Percentiles rank a stretch among this genome's conserved stretches.
Evolutionary conservation across 1,140 invertebrate species (phyloP).

Genomic region (Aethina tumida): DNA sequence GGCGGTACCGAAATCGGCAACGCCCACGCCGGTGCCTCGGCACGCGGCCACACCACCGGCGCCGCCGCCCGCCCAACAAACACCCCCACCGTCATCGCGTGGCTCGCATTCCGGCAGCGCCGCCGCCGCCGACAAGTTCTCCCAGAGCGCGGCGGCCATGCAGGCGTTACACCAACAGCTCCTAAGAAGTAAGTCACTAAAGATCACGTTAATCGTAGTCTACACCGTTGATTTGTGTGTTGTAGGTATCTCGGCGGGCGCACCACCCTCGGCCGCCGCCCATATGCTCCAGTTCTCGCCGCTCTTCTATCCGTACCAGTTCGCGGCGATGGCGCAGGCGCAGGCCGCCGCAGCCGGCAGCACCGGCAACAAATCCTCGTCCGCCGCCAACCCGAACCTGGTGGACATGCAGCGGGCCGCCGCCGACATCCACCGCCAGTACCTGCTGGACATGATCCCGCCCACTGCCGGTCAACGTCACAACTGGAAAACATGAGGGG

Average conservation of each 20-base stretch:
- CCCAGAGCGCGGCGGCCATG: slow-evolving; percentile 58
- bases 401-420: slow-evolving; percentile 70
- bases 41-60: slow-evolving; percentile 39
- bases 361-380: slow-evolving; percentile 15
- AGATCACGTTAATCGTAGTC: too few species aligned
- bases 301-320: slow-evolving; percentile 75
- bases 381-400: slow-evolving; percentile 40
- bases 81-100: slow-evolving; percentile 25
- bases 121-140: slow-evolving; percentile 54
- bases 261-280: slow-evolving; percentile 50
- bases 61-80: slow-evolving; percentile 21
- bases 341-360: slow-evolving; percentile 43
- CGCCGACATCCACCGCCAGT: slow-evolving; percentile 89
- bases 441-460: slow-evolving; percentile 94
- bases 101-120: slow-evolving; percentile 36
- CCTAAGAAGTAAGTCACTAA: slow-evolving; percentile 49
- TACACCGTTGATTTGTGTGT: slow-evolving; percentile 9
- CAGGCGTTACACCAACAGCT: slow-evolving; percentile 72
- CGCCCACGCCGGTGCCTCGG: slow-evolving; percentile 42
- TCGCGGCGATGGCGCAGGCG: slow-evolving; percentile 49
- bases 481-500: slow-evolving; percentile 38
- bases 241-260: slow-evolving; percentile 33
- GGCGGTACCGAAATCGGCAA: slow-evolving; percentile 44
- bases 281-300: slow-evolving; percentile 80
- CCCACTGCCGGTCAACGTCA: slow-evolving; percentile 37